phyloP scores from a whole-genome alignment of 2,113 vertebrate genomes.

The Sceloporus undulatus region DNA sequence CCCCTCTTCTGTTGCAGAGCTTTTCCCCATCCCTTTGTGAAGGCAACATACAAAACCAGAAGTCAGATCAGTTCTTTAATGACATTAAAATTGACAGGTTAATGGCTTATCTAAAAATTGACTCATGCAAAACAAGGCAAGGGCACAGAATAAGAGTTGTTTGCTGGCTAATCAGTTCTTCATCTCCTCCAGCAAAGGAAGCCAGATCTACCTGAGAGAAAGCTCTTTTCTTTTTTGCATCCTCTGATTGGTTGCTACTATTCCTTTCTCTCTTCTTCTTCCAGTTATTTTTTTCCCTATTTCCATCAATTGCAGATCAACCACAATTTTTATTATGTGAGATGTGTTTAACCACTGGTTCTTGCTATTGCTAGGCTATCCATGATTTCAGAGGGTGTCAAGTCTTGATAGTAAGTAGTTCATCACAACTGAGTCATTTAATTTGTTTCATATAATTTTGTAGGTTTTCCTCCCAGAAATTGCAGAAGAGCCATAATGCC shows the following conservation, averaged over 20 bases:
- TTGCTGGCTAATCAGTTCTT: conserved; percentile 5
- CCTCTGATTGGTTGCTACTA: rapidly evolving
- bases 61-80: conserved; percentile 67
- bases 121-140: conserved; percentile 57
- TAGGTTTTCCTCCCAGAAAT: neutral
- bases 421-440: neutral
- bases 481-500: neutral
- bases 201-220: conserved; percentile 5
- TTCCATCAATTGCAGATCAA: neutral
- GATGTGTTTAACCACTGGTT: neutral
- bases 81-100: conserved; percentile 59
- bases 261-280: rapidly evolving
- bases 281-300: neutral
- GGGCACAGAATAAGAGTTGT: conserved; percentile 34
- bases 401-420: neutral
- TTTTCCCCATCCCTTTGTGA: neutral
- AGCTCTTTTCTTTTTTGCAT: neutral
- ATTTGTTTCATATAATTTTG: neutral
- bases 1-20: neutral
- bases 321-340: neutral
- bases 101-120: conserved; percentile 60
- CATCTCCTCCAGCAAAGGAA: neutral
- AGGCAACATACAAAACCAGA: conserved; percentile 35
- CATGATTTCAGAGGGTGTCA: neutral
- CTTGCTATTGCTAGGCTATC: neutral